These are phyloP conservation scores for Phragmatobia fuliginosa DNA, from an alignment of 2,888 invertebrate genomes.

Conservation along the genomic window DNA sequence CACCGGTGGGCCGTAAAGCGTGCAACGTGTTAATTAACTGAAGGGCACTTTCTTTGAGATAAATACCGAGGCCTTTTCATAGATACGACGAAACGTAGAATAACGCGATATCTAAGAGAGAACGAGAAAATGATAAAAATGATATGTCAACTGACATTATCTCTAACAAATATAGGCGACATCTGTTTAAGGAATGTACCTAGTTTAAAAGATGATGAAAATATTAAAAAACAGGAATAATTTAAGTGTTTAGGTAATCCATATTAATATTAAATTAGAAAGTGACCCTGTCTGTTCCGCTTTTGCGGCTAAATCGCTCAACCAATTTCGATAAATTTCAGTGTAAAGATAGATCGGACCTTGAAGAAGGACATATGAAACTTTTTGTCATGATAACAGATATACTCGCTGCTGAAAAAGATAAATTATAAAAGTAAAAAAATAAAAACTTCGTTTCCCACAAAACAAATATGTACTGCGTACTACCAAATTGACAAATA, in stretches of 20 bases:
- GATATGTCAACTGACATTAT: constrained; percentile 7
- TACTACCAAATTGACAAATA: background rate
- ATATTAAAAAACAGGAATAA: background rate
- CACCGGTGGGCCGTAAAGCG: too few relatives aligned
- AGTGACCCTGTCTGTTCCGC: too few relatives aligned
- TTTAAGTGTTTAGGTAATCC: background rate
- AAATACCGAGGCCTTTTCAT: constrained; percentile 32
- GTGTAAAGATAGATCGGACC: too few relatives aligned
- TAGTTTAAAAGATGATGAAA: background rate
- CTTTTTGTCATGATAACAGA: too few relatives aligned
- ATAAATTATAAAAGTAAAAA: background rate
- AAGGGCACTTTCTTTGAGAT: constrained; percentile 51
- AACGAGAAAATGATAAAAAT: constrained; percentile 42
- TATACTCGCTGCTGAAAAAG: too few relatives aligned
- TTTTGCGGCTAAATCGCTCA: too few relatives aligned
- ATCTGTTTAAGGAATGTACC: background rate
- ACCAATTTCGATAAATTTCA: too few relatives aligned
- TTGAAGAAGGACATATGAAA: too few relatives aligned
- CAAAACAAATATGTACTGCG: background rate
- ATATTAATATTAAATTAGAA: too few relatives aligned
- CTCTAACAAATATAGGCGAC: background rate
- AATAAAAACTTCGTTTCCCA: too few relatives aligned
- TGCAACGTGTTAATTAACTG: too few relatives aligned
- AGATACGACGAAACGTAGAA: constrained; percentile 23
- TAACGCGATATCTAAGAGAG: constrained; percentile 29